These are phyloP conservation scores for Coptotermes formosanus DNA, from an alignment of 1,140 invertebrate genomes.

Conservation along the genomic window DNA sequence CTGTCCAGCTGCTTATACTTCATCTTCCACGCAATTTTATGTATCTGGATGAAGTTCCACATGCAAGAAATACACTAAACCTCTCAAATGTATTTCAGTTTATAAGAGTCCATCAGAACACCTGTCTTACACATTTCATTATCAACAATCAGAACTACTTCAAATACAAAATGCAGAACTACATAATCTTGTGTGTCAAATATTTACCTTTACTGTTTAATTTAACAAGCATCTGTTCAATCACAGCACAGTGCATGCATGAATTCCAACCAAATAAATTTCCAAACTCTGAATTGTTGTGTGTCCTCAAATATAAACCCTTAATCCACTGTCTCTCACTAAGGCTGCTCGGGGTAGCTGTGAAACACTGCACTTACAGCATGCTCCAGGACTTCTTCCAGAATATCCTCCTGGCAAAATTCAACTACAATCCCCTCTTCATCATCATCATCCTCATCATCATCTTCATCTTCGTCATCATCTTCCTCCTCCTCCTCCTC, in stretches of 20 bases:
- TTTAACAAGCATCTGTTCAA: no score
- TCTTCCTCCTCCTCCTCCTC: slow-evolving; percentile 55
- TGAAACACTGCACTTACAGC: slow-evolving; percentile 43
- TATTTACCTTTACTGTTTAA: background rate
- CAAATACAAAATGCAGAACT: slow-evolving; percentile 14
- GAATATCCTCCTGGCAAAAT: slow-evolving; percentile 48
- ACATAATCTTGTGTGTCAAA: slow-evolving; percentile 23
- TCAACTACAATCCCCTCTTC: slow-evolving; percentile 53
- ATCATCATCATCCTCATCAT: slow-evolving; percentile 55
- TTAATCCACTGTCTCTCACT: background rate
- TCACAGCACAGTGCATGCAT: no score
- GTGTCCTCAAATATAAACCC: slow-evolving; percentile 7
- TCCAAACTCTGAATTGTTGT: background rate
- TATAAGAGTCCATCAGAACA: no score
- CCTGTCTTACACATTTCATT: no score
- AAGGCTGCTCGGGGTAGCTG: slow-evolving; percentile 3
- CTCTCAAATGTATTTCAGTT: no score
- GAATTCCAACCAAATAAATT: background rate
- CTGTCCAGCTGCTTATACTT: background rate
- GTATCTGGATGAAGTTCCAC: no score
- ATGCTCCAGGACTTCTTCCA: slow-evolving; percentile 54
- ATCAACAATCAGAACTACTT: background rate
- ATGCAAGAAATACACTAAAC: no score
- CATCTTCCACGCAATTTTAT: background rate
- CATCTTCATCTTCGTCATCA: slow-evolving; percentile 60